A percentile compares a stretch with the other conserved stretches of the same genome.
Conservation (phyloP, 2,797 vertebrate species). For the Coluber constrictor region DNA sequence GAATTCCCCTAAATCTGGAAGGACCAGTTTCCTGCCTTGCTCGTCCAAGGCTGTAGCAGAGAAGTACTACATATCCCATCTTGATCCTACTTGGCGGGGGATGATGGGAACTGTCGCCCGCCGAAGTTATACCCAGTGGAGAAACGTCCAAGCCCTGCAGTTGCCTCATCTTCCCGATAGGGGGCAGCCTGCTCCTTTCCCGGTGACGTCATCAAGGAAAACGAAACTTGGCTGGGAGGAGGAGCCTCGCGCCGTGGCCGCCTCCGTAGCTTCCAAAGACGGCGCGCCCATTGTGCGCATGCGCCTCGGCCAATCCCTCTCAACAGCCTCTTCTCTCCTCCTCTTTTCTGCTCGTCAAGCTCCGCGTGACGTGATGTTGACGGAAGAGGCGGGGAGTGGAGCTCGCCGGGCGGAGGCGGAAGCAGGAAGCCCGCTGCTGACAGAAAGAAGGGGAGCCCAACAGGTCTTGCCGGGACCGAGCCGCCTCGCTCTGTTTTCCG, state of each 20-base stretch:
- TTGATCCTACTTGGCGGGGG: not conserved
- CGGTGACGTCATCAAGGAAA: not conserved
- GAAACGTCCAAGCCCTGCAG: not conserved
- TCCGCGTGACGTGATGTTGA: conserved; percentile 11
- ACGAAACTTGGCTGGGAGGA: not conserved
- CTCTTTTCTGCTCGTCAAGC: too few species aligned
- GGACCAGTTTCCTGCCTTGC: not conserved
- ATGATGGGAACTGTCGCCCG: not conserved
- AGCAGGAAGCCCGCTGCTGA: not conserved
- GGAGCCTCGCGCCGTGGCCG: not conserved
- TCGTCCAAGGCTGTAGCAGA: not conserved
- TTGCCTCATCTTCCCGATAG: not conserved
- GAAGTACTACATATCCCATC: not conserved
- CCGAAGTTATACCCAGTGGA: not conserved
- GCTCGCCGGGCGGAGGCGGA: not conserved
- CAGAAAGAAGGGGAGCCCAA: not conserved
- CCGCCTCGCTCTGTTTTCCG: fast-evolving
- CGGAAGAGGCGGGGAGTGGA: not conserved
- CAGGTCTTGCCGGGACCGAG: too few species aligned
- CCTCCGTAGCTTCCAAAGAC: not conserved
- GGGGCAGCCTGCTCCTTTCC: not conserved
- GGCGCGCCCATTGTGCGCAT: not conserved
- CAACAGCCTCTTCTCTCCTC: fast-evolving
- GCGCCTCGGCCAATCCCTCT: fast-evolving
- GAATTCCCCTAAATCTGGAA: not conserved